Base-by-base conservation (phyloP, 2,888 invertebrate genomes). In the Erynnis tages region DNA sequence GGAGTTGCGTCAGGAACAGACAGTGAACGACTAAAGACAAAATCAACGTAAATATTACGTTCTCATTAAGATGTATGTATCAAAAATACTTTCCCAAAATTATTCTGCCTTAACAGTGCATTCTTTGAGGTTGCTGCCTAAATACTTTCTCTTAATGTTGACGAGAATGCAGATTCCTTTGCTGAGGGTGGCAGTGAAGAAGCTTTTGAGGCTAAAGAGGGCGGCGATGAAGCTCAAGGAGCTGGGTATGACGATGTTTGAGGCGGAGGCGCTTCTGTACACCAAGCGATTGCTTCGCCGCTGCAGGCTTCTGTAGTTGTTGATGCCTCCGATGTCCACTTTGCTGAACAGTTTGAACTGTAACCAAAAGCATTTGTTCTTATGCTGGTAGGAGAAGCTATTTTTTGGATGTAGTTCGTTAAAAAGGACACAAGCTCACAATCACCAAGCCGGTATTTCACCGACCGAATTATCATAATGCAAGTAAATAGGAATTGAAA, bases 271-370 rank as follows among this genome's bases (percentile, higher is more conserved):
- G 4, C 85, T 82, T 0, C 83, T 77, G 73, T 83, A 88, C 1
- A 90, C 74, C 7, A 81, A 61, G 3, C 89, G 76, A 59, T 81
- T 76, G 4, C 68, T 59, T 0, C 78, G 62, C 7, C 38, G 47
- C 43, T 91, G 91, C 1, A 82, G 67, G 7, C 83, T 81, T 8
- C 91, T 74, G 70, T 85, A 89, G 76, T 91, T 91, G 67, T 75
- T 75, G 8, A 76, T 66, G 10, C 78, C 78, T 1, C 82, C 85
- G 0, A 88, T 67, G 56, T 86, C 69, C 0, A 78, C 79, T 54
- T 69, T 70, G 58, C 73, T 79, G 63, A 88, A 71, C 6, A 68
- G 50, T 52, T 78, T 78, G 74, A 80, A 87, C 88, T 88, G 73
- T 11, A 48, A 50, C 30, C 30, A 37, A 13, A 8, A 32, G 13